Conservation (phyloP, 2,888 invertebrate genomes). For the Nomada lathburiana region DNA sequence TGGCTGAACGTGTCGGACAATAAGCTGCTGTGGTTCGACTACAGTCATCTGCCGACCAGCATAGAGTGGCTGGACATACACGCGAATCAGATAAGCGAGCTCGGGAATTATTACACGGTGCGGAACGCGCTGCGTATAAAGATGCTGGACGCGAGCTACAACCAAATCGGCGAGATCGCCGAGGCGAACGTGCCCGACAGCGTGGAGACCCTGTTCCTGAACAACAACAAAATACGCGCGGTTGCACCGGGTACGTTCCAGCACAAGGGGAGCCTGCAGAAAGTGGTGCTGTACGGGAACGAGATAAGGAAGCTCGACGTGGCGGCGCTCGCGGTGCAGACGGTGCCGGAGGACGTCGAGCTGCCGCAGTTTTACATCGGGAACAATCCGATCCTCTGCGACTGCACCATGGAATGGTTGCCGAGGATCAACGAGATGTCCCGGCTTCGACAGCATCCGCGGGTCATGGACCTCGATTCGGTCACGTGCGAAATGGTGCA, state of each 20-base stretch:
- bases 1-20: slow-evolving; percentile 94
- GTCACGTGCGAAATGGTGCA: slow-evolving; percentile 92
- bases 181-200: slow-evolving; percentile 90
- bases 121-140: slow-evolving; percentile 88
- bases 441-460: slow-evolving; percentile 90
- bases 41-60: slow-evolving; percentile 90
- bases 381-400: slow-evolving; percentile 93
- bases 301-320: slow-evolving; percentile 90
- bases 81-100: slow-evolving; percentile 90
- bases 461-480: slow-evolving; percentile 92
- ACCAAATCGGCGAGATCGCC: slow-evolving; percentile 89
- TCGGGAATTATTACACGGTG: slow-evolving; percentile 90
- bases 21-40: slow-evolving; percentile 92
- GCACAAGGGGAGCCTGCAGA: slow-evolving; percentile 89
- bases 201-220: slow-evolving; percentile 89
- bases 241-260: slow-evolving; percentile 90
- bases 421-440: slow-evolving; percentile 91
- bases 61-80: slow-evolving; percentile 93
- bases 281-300: slow-evolving; percentile 92
- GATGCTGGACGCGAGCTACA: slow-evolving; percentile 92
- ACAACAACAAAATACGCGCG: slow-evolving; percentile 90
- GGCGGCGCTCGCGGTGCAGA: slow-evolving; percentile 89
- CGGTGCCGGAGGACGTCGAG: slow-evolving; percentile 88
- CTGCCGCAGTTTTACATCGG: slow-evolving; percentile 92
- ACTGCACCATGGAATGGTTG: slow-evolving; percentile 95